These are phyloP conservation scores for Cantharis rufa DNA, from an alignment of 2,888 invertebrate species.

Conservation along the genomic window DNA sequence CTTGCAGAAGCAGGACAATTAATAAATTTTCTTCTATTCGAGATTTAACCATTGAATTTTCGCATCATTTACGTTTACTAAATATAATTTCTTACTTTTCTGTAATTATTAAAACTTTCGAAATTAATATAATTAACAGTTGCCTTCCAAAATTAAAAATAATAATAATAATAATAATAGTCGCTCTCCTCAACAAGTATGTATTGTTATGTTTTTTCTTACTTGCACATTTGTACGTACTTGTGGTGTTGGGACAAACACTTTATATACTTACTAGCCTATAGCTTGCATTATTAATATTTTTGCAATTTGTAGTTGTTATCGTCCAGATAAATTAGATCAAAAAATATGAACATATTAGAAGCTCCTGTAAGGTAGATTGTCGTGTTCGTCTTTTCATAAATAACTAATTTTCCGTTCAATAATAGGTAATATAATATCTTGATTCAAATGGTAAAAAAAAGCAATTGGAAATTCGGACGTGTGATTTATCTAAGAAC, in stretches of 20 bases:
- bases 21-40: neutral
- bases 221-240: constrained; percentile 25
- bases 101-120: neutral
- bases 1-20: neutral
- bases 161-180: constrained; percentile 11
- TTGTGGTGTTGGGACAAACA: constrained; percentile 24
- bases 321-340: neutral
- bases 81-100: neutral
- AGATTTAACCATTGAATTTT: neutral
- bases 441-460: too few relatives aligned
- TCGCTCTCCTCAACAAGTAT: constrained; percentile 53
- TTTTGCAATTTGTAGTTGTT: neutral
- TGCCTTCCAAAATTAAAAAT: neutral
- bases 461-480: too few relatives aligned
- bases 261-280: neutral
- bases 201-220: constrained; percentile 35
- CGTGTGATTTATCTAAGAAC: too few relatives aligned
- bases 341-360: neutral
- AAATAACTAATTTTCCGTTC: too few relatives aligned
- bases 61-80: neutral
- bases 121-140: neutral
- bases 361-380: too few relatives aligned
- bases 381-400: too few relatives aligned
- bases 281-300: neutral
- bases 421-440: too few relatives aligned